Evolutionary conservation across 1,140 invertebrate genomes (phyloP).

Genomic region (Elysia chlorotica): DNA sequence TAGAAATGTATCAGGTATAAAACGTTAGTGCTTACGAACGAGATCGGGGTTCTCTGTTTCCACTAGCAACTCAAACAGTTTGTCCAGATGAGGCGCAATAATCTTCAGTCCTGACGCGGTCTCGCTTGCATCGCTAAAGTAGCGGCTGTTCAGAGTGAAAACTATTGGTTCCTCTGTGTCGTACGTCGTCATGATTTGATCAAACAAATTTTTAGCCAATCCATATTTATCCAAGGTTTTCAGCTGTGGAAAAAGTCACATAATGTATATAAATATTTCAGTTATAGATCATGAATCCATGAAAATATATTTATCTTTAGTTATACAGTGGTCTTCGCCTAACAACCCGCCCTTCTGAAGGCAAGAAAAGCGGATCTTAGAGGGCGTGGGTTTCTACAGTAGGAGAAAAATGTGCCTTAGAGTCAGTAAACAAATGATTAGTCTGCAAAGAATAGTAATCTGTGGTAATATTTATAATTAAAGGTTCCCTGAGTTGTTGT

Average conservation of each 20-base stretch:
- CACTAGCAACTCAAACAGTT: conserved; percentile 6
- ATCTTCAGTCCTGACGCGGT: neutral
- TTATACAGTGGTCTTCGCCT: neutral
- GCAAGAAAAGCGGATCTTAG: too few relatives aligned
- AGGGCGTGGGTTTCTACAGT: too few relatives aligned
- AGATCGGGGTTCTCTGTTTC: neutral
- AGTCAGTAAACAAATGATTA: too few relatives aligned
- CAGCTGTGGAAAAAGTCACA: neutral
- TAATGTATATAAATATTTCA: neutral
- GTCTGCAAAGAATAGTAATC: too few relatives aligned
- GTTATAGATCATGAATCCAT: neutral
- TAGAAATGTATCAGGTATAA: too few relatives aligned
- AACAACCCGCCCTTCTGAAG: neutral
- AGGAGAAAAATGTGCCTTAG: neutral
- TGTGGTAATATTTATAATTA: too few relatives aligned
- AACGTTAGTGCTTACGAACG: conserved; percentile 4
- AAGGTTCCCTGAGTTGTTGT: too few relatives aligned
- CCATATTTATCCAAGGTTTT: neutral
- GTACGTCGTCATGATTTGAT: neutral
- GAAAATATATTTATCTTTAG: neutral
- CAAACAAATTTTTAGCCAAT: neutral
- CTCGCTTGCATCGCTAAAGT: neutral
- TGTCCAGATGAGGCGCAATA: conserved; percentile 14
- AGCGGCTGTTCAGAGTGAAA: neutral
- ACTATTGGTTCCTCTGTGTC: neutral